A percentile compares a stretch with the other conserved stretches of the same genome.
Evolutionary conservation across 1,140 invertebrate species (phyloP).

Genomic region (Nomia melanderi): DNA sequence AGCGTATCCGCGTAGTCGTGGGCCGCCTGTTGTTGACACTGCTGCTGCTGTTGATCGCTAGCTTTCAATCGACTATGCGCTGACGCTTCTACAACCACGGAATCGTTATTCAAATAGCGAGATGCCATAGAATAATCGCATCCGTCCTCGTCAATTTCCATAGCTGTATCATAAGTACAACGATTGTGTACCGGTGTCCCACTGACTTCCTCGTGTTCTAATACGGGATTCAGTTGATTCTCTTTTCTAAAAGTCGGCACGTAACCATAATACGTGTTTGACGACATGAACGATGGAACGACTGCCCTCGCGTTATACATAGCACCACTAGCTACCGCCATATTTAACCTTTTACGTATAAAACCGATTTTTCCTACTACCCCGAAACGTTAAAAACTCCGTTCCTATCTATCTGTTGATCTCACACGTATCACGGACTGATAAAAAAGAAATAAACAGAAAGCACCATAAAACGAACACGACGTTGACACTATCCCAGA

Average conservation of each 20-base stretch:
- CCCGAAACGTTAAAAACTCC: not conserved
- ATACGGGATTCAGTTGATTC: slow-evolving; percentile 26
- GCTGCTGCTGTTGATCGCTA: slow-evolving; percentile 10
- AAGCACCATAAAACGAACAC: slow-evolving; percentile 4
- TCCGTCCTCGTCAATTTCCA: slow-evolving; percentile 71
- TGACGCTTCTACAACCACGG: slow-evolving; percentile 66
- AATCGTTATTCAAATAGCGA: slow-evolving; percentile 68
- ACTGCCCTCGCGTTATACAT: slow-evolving; percentile 39
- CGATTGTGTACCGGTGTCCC: slow-evolving; percentile 9
- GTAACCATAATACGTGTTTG: slow-evolving; percentile 72
- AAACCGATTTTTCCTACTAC: not conserved
- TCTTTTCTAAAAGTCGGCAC: slow-evolving; percentile 55
- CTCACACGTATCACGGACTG: not conserved
- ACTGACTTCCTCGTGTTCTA: slow-evolving; percentile 8
- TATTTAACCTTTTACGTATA: slow-evolving; percentile 35
- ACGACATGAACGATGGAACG: slow-evolving; percentile 68
- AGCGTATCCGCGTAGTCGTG: slow-evolving; percentile 16
- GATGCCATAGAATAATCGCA: slow-evolving; percentile 44
- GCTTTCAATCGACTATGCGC: not conserved
- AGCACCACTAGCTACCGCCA: slow-evolving; percentile 61
- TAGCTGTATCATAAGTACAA: slow-evolving; percentile 48
- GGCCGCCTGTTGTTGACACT: slow-evolving; percentile 16
- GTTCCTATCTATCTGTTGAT: not conserved
- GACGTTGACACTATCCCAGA: slow-evolving; percentile 5
- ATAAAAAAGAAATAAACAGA: slow-evolving; percentile 7